Percentiles rank a stretch among this genome's conserved stretches.
These are phyloP conservation scores for Elysia chlorotica DNA, from an alignment of 1,140 invertebrate species.

Conservation along the genomic window DNA sequence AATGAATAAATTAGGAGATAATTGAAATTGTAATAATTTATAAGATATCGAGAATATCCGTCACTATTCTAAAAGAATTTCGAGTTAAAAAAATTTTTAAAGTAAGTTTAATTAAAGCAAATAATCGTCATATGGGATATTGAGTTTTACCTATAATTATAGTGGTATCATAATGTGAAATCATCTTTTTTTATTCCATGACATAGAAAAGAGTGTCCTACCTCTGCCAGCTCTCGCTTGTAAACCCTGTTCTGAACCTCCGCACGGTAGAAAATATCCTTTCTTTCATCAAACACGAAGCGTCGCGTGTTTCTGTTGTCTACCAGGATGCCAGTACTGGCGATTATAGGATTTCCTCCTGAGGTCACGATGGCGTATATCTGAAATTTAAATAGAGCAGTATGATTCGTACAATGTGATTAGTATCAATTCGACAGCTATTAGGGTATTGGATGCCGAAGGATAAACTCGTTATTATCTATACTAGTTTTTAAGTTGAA, in stretches of 20 bases:
- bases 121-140: background rate
- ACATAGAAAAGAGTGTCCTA: constrained; percentile 30
- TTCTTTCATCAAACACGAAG: constrained; percentile 66
- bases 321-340: constrained; percentile 84
- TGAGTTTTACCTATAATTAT: background rate
- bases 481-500: no score
- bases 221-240: constrained; percentile 77
- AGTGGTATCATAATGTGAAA: no score
- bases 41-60: background rate
- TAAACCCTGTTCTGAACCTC: constrained; percentile 91
- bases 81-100: background rate
- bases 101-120: background rate
- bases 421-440: no score
- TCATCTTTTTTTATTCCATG: no score
- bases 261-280: constrained; percentile 82
- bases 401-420: no score
- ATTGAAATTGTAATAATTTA: background rate
- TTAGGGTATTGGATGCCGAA: no score
- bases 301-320: constrained; percentile 77
- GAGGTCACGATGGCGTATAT: constrained; percentile 63
- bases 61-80: background rate
- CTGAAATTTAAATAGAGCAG: no score
- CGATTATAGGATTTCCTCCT: constrained; percentile 78
- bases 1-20: no score
- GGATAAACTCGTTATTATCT: no score